phyloP scores from a whole-genome alignment of 2,888 invertebrate species.

The Acleris literana region DNA sequence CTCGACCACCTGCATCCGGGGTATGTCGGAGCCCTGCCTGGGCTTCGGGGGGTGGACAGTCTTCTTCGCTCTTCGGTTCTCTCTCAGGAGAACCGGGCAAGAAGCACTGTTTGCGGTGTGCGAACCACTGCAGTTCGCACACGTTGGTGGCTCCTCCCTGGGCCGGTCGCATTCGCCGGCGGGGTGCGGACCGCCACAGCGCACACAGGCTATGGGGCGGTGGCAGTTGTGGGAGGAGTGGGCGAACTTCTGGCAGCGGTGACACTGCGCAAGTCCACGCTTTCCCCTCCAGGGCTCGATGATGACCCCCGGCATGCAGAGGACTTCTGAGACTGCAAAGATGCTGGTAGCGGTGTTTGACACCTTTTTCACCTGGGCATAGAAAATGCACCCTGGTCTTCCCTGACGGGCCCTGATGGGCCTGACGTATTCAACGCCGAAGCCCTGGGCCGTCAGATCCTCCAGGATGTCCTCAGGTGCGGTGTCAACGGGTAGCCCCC shows the following conservation, averaged over 20 bases:
- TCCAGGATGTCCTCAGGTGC: too few relatives aligned
- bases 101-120: too few relatives aligned
- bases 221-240: conserved; percentile 20
- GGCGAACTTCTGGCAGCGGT: conserved; percentile 8
- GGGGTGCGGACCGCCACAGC: not conserved
- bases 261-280: not conserved
- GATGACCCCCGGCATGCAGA: not conserved
- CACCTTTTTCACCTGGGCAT: not conserved
- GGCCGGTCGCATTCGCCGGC: too few relatives aligned
- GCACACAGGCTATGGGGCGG: conserved; percentile 9
- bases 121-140: too few relatives aligned
- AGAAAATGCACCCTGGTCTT: not conserved
- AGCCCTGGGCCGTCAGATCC: too few relatives aligned
- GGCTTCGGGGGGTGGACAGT: not conserved
- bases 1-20: not conserved
- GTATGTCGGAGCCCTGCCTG: not conserved
- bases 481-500: too few relatives aligned
- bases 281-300: not conserved
- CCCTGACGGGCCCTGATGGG: not conserved
- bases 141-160: too few relatives aligned
- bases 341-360: too few relatives aligned
- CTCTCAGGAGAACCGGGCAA: too few relatives aligned
- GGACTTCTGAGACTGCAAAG: not conserved
- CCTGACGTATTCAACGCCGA: too few relatives aligned
- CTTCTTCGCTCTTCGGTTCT: too few relatives aligned